Base-by-base conservation (phyloP, 2,113 vertebrate species). In the Sylvia atricapilla region DNA sequence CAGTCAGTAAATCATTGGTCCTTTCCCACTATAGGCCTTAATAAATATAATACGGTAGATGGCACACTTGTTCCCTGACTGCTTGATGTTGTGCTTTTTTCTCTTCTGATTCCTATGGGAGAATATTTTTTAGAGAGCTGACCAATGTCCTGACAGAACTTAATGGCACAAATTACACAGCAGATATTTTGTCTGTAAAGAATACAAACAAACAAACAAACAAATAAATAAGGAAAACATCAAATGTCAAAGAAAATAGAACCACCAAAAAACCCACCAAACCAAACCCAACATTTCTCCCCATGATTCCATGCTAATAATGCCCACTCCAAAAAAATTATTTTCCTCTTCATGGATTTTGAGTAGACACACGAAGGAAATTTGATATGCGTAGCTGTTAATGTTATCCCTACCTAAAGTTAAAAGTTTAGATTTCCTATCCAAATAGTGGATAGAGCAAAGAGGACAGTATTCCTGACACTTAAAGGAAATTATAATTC, bases 61-160 rank as follows among this genome's bases (percentile, higher is more conserved):
- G 11, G 28, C 20, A 83, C 15, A 46, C 22, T 59, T 72, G 7
- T 62, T 62, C 22, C 41, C 13, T 59, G 56, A n/a, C 31, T 75
- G 15, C 28, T 44, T 63, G 35, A 53, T 33, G 4, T 25, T 64
- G 33, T 49, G 13, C 8, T 94, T 67, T 59, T 31, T 70, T 12
- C 9, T 35, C 2, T 1, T 3, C 7, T 43, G 25, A 62, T 1
- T 63, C 18, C 31, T 43, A 6, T 0, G 1, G 17, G 7, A 60
- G 10, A 44, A 37, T 4, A 12, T 25, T 10, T 33, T 66, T 55
- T 2, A 4, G 41, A 76, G 76, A 88, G 25, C 79, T 90, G 86
- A 77, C 68, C 83, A 74, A 37, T 2, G 4, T 92, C 1, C 79
- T 96, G 88, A 74, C 11, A 28, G 17, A 43, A 39, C 2, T 7